Conservation (phyloP, 1,140 invertebrate species). For the Dufourea novaeangliae region DNA sequence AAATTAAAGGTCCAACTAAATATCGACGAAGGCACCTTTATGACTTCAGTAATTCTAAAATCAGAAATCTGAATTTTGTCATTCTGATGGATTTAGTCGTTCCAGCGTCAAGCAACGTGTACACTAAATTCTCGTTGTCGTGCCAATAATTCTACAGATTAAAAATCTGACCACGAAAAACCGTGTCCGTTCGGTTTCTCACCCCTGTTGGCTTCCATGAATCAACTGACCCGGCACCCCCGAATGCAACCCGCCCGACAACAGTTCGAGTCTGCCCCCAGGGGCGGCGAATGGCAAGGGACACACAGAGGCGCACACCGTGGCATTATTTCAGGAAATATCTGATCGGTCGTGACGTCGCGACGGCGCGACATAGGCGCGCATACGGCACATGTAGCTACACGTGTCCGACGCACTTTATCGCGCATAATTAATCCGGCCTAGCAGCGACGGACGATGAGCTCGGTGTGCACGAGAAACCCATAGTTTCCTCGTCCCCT, state of each 20-base stretch:
- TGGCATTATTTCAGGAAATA: constrained; percentile 68
- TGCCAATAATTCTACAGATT: no score
- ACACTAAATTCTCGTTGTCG: no score
- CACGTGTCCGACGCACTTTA: constrained; percentile 69
- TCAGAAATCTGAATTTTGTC: no score
- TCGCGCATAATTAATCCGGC: constrained; percentile 68
- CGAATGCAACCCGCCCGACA: neutral
- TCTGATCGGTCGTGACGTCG: constrained; percentile 68
- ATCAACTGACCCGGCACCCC: constrained; percentile 4
- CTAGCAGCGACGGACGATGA: constrained; percentile 62
- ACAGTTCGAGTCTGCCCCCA: neutral
- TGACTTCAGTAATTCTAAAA: no score
- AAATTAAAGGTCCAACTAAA: no score
- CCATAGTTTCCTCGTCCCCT: constrained; percentile 56
- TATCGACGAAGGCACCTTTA: no score
- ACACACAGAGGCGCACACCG: constrained; percentile 21
- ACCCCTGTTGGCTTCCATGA: neutral
- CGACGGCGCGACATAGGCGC: constrained; percentile 62
- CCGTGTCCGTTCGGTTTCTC: neutral
- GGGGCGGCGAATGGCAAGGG: neutral
- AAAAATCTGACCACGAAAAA: no score
- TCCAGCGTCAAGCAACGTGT: no score
- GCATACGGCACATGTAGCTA: constrained; percentile 62
- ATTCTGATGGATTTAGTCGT: no score
- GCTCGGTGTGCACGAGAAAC: constrained; percentile 48